Base-by-base conservation (phyloP, 2,888 invertebrate genomes). In the Eupithecia exiguata region DNA sequence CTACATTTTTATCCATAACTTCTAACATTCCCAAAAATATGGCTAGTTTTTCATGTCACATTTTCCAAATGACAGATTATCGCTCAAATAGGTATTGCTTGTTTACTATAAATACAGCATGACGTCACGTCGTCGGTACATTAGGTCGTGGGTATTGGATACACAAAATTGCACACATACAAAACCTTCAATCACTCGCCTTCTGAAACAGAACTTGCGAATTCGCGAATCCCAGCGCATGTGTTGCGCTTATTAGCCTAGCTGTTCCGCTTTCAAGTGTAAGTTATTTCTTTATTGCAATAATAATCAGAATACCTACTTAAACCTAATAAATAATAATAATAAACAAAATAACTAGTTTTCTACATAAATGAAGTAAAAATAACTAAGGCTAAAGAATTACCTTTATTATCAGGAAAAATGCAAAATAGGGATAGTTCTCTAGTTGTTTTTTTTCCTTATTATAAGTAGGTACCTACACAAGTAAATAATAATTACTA, bases 151-250 rank as follows among this genome's bases (percentile, higher is more conserved):
- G 40, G 38, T 38, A 38, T 7, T 68, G 21, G 53, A 62, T 70
- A 69, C 25, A 71, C 58, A 74, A 69, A 35, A 18, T 18, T 76
- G 70, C 77, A 75, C 76, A 69, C 62, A 46, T 65, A 74, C 65
- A 68, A 79, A 79, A 82, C 84, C 85, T 81, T 82, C 80, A 78
- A 76, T 69, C 46, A 9, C 9, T 36, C 36, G 38, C 63, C 63
- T 68, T 77, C 81, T 68, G 74, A 84, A 87, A 86, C 84, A 85
- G 84, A 83, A 78, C 76, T 75, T 67, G 76, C 75, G 74, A 78
- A 74, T 78, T 36, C 61, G 70, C 76, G 74, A 74, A 77, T 72
- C 74, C 14, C 9, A 10, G 63, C 63, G 18, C 63, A 36, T 10
- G 62, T 62, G 63, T 16, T 36, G 18, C 16, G 35, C 18, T 36